Conservation (phyloP, 2,797 vertebrate species). For the Onychomys torridus region DNA sequence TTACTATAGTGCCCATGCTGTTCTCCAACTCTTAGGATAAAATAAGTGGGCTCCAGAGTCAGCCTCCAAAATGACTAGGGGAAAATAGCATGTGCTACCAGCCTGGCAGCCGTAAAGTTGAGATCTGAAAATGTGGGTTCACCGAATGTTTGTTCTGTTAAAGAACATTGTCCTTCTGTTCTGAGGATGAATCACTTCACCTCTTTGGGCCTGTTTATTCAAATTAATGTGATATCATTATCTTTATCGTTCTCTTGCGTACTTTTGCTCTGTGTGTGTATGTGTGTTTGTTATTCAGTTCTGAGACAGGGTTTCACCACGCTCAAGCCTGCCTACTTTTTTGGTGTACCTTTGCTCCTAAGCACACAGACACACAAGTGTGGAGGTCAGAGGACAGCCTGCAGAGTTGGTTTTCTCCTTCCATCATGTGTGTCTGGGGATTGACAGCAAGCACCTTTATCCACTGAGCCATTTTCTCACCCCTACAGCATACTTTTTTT, state of each 20-base stretch:
- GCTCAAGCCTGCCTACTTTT: not conserved
- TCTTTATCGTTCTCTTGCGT: not conserved
- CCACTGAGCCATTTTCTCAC: not conserved
- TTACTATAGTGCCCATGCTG: not conserved
- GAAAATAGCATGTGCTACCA: not conserved
- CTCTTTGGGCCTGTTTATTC: not conserved
- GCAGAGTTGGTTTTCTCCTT: not conserved
- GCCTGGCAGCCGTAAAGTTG: not conserved
- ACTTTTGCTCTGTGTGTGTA: not conserved
- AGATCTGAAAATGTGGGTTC: slow-evolving; percentile 9
- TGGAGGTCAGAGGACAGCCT: not conserved
- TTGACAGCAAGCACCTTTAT: not conserved
- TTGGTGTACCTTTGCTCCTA: not conserved
- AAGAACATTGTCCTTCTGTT: not conserved
- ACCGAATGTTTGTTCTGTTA: not conserved
- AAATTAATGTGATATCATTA: not conserved
- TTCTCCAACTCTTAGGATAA: not conserved
- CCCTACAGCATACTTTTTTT: not conserved
- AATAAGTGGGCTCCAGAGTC: not conserved
- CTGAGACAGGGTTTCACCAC: not conserved
- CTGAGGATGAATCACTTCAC: not conserved
- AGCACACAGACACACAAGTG: not conserved
- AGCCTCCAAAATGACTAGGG: not conserved
- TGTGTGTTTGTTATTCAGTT: not conserved
- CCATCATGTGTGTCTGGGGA: not conserved